Conservation (phyloP, 2,113 vertebrate species). For the Ciconia maguari region DNA sequence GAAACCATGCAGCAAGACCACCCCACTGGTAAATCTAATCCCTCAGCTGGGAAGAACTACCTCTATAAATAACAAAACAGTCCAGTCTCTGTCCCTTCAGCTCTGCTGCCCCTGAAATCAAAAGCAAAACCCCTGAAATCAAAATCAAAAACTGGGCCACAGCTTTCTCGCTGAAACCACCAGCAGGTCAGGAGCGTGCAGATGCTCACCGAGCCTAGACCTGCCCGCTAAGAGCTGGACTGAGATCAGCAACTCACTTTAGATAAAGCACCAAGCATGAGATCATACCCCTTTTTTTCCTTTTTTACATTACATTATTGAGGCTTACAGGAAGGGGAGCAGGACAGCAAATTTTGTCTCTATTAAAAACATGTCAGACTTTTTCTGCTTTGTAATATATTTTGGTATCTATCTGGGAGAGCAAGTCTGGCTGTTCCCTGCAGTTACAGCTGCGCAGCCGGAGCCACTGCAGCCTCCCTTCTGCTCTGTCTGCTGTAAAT, state of each 20-base stretch:
- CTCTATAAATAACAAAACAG: neutral
- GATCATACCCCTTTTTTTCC: neutral
- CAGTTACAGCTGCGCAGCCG: neutral
- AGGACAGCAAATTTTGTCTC: slow-evolving; percentile 11
- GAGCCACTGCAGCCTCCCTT: neutral
- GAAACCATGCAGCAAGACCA: neutral
- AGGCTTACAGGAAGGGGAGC: neutral
- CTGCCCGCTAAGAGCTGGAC: neutral
- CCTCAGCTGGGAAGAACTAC: neutral
- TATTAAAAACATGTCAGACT: neutral
- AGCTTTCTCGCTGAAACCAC: neutral
- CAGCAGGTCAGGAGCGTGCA: neutral
- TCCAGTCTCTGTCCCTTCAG: neutral
- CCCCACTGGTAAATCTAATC: neutral
- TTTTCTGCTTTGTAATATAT: neutral
- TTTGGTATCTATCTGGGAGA: neutral
- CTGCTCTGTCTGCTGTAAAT: neutral
- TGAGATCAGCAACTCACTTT: slow-evolving; percentile 12
- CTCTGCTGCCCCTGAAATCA: neutral
- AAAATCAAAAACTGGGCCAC: neutral
- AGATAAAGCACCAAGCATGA: slow-evolving; percentile 5
- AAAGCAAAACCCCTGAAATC: neutral
- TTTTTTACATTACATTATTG: neutral
- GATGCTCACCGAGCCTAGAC: neutral
- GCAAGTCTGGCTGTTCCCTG: neutral